Evolutionary conservation across 2,113 vertebrate genomes (phyloP), one percentile per base, ranked within the genome.

Genomic region (Platysteira castanea): DNA sequence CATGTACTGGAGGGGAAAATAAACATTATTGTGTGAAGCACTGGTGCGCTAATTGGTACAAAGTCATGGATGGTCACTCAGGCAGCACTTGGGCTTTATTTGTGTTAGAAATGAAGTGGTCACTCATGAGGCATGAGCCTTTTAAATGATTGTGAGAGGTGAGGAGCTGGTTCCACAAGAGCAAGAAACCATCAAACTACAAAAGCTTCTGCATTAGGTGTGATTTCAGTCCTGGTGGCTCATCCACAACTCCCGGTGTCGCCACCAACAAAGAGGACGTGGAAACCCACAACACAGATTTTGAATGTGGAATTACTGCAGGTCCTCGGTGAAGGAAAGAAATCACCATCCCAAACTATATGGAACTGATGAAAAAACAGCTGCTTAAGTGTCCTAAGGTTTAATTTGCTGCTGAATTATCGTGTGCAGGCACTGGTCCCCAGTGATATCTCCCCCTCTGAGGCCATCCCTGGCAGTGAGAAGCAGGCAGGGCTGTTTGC

Each of bases 1-100:
- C 9, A 1, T 5, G 11, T 53, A 42, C 30, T 6, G 2, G 20
- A 30, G 60, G 9, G 9, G 9, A 1, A 8, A 61, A 56, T 2
- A 5, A 56, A 16, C 14, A 2, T 1, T 7, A 3, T 1, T 6
- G 8, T 11, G 2, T 1, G 5, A 7, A 73, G n/a, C 37, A 6
- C 10, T 8, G 9, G 11, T 31, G 19, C 27, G 7, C 15, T 37
- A 5, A n/a, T 63, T 19, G n/a, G 13, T 5, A 8, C 41, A 31
- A 44, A 61, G 8, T 18, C 37, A 37, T 12, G 10, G 16, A 4
- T 0, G 2, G 41, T 49, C 44, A 21, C 7, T 6, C 7, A 10
- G 18, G 10, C 52, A 31, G 21, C n/a, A 3, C 5, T 4, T 8
- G 30, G 21, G 27, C 21, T 24, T 71, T 15, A 5, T 56, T 68